These are phyloP conservation scores for Diaphora mendica DNA, from an alignment of 2,888 invertebrate genomes.

Conservation along the genomic window DNA sequence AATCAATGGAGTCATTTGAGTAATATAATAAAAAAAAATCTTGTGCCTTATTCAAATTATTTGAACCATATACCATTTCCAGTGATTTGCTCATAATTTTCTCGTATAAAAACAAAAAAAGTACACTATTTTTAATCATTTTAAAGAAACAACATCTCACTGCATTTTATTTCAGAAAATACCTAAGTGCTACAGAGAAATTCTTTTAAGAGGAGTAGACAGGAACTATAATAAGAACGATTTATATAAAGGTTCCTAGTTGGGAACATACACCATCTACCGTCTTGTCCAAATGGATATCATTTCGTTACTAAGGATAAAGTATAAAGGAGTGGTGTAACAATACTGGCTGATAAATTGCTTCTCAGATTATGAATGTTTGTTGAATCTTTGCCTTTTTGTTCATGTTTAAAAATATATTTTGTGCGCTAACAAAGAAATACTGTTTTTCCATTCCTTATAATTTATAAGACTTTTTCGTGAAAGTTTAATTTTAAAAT, in stretches of 20 bases:
- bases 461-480: not conserved
- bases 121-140: too few relatives aligned
- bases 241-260: constrained; percentile 47
- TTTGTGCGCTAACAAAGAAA: not conserved
- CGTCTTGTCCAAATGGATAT: constrained; percentile 52
- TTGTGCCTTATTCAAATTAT: too few relatives aligned
- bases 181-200: constrained; percentile 19
- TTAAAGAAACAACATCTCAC: not conserved
- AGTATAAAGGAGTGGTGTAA: constrained; percentile 56
- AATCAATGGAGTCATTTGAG: too few relatives aligned
- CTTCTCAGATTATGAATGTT: constrained; percentile 58
- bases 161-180: constrained; percentile 16
- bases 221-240: constrained; percentile 44
- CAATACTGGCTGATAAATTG: constrained; percentile 63
- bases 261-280: constrained; percentile 44
- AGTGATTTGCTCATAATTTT: not conserved
- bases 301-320: constrained; percentile 56
- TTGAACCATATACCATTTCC: too few relatives aligned
- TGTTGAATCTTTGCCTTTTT: constrained; percentile 57
- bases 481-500: not conserved
- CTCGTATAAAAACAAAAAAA: too few relatives aligned
- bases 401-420: constrained; percentile 21
- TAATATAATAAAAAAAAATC: too few relatives aligned
- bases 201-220: constrained; percentile 36
- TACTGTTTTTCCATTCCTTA: not conserved